phyloP scores from a whole-genome alignment of 1,140 invertebrate genomes.

The Wasmannia auropunctata region DNA sequence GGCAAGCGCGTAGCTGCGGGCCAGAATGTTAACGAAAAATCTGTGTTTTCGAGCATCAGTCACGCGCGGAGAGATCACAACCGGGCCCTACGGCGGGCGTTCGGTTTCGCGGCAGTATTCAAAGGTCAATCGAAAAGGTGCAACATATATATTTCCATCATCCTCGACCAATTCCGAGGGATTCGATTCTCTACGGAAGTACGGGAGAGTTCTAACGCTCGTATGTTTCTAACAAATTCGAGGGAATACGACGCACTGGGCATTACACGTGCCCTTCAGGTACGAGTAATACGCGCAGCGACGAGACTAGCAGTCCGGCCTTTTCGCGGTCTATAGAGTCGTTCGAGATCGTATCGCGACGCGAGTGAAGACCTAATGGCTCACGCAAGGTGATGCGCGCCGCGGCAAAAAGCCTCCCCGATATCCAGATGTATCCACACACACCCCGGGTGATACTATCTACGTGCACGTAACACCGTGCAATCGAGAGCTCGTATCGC shows the following conservation, averaged over 20 bases:
- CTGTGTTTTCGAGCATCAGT: not conserved
- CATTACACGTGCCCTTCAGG: conserved; percentile 24
- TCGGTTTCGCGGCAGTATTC: not conserved
- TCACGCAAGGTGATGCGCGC: conserved; percentile 10
- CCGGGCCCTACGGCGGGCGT: not conserved
- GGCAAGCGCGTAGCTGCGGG: not conserved
- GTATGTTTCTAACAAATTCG: conserved; percentile 11
- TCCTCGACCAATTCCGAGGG: not conserved
- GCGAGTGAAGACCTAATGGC: conserved; percentile 67
- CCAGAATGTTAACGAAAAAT: not conserved
- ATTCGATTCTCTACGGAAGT: conserved; percentile 26
- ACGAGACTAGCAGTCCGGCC: conserved; percentile 39
- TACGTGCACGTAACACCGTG: conserved; percentile 55
- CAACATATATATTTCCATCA: not conserved
- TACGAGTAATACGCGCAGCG: not conserved
- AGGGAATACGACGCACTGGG: not conserved
- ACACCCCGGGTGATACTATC: conserved; percentile 58
- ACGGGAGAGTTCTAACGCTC: not conserved
- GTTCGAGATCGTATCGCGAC: conserved; percentile 74
- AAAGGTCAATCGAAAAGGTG: conserved; percentile 17
- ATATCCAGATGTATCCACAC: conserved; percentile 72
- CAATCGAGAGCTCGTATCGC: conserved; percentile 49
- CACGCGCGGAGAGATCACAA: not conserved
- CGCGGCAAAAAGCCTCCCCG: conserved; percentile 58
- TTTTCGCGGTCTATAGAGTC: conserved; percentile 71